Evolutionary conservation across 2,888 invertebrate genomes (phyloP), one percentile per base, ranked within the genome.

Genomic region (Acronicta aceris): DNA sequence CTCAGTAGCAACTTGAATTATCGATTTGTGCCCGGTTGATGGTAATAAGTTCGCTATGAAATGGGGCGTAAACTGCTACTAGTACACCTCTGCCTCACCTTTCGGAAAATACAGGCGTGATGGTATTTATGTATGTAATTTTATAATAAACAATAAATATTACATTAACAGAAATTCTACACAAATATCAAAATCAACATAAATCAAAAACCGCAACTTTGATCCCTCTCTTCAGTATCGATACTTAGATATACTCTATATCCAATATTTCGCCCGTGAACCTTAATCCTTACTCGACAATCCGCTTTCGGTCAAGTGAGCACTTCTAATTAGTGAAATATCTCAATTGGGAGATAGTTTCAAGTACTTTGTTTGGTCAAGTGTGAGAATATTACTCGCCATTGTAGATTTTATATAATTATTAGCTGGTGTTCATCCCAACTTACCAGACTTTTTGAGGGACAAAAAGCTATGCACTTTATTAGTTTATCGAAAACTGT

Each of bases 271-370:
- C 40, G 25, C 33, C 27, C 55, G 65, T 76, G 71, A 40, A 49
- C 36, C 51, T 41, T 38, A 59, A 68, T 67, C 81, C 76, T 76
- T 74, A 67, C 41, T 54, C 65, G 12, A 61, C 58, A 59, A 73
- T 67, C 61, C 58, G 46, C 52, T 60, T 60, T 79, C 79, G 88
- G 87, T 88, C 86, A 89, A 88, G 83, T 82, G 88, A 81, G 72
- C 79, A 67, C 75, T 74, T 65, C 77, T 88, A 88, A 89, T 89
- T 86, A 88, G 86, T 71, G 74, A 78, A 83, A 86, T 81, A 84
- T 84, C 85, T 86, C 88, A 88, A 89, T 89, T 89, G 88, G 88
- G 60, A 70, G 76, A 78, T 77, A 74, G 76, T 78, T 81, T 76
- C 73, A 69, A 78, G 76, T 15, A 47, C 53, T 45, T 43, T 42